Evolutionary conservation across 2,797 vertebrate genomes (phyloP), one percentile per base, ranked within the genome.

Genomic region (Sebastes steindachneri): DNA sequence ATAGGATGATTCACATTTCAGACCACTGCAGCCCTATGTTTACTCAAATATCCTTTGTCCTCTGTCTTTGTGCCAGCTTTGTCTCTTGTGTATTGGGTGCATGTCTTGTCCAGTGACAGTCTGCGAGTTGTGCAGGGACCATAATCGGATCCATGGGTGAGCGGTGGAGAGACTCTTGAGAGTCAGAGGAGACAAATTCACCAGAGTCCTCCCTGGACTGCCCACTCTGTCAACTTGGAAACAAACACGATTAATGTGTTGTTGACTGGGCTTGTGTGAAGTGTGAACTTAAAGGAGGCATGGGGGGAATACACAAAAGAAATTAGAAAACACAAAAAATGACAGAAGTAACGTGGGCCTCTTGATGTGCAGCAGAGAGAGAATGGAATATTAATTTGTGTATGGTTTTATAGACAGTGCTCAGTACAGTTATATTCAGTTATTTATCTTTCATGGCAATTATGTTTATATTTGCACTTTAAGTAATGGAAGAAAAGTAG

Each of bases 171-270:
- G 68, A 73, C 74, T 86, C 59, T 67, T 5, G 59, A 91, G 82
- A 91, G 83, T 83, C 77, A 82, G 82, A 84, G 68, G 70, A 83
- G 84, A 78, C 63, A 31, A 68, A 79, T 89, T 86, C 59, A 75
- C 58, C 53, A 65, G 74, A 86, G 80, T 48, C 54, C 72, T 21
- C 7, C 2, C 15, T 9, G 21, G 19, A 81, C 72, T 78, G 82
- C 69, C 77, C 84, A 74, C n/a, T 72, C 68, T 78, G 68, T 77
- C 73, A 72, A 19, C 68, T 77, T 74, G 45, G 53, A 80, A 85
- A 88, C 66, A 73, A 80, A 66, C 57, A 88, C 79, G 88, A 91
- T 90, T 71, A 87, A 92, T 92, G 81, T 83, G 74, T 67, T 86
- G 75, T 80, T 77, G 70, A 89, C 76, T 73, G 65, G 35, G 70